Conservation (phyloP, 2,797 vertebrate genomes). For the Cynodonichthys magdalenae region DNA sequence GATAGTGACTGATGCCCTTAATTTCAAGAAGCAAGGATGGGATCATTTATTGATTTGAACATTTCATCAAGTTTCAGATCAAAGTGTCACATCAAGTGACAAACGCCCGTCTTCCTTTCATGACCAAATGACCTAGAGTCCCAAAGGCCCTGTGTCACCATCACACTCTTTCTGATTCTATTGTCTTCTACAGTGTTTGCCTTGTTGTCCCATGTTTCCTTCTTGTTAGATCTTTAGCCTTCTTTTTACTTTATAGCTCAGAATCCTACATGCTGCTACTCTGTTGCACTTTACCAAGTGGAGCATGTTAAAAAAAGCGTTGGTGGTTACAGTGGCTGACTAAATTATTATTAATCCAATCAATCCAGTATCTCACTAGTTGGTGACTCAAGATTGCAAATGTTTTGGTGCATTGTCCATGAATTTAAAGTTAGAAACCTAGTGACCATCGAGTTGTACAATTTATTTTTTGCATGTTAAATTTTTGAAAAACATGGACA, state of each 20-base stretch:
- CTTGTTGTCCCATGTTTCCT: conserved; percentile 16
- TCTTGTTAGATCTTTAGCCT: background rate
- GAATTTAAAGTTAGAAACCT: too few relatives aligned
- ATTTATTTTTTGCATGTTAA: too few relatives aligned
- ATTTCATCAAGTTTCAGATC: conserved; percentile 77
- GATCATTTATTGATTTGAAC: conserved; percentile 80
- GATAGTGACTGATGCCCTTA: conserved; percentile 79
- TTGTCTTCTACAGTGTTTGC: conserved; percentile 13
- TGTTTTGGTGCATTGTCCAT: too few relatives aligned
- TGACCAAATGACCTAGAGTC: conserved; percentile 55
- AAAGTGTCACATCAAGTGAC: conserved; percentile 69
- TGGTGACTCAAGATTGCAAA: too few relatives aligned
- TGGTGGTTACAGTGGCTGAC: background rate
- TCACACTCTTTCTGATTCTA: conserved; percentile 8
- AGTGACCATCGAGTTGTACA: too few relatives aligned
- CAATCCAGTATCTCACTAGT: too few relatives aligned
- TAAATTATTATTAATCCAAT: background rate
- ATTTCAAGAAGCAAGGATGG: conserved; percentile 75
- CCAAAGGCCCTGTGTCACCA: conserved; percentile 43
- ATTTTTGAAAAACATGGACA: too few relatives aligned
- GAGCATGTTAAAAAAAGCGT: background rate
- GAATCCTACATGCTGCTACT: background rate
- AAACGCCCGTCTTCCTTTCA: conserved; percentile 43
- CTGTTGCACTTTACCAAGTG: background rate
- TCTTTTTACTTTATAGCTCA: background rate